phyloP scores from a whole-genome alignment of 2,113 vertebrate genomes.

The Poeciliopsis occidentalis region DNA sequence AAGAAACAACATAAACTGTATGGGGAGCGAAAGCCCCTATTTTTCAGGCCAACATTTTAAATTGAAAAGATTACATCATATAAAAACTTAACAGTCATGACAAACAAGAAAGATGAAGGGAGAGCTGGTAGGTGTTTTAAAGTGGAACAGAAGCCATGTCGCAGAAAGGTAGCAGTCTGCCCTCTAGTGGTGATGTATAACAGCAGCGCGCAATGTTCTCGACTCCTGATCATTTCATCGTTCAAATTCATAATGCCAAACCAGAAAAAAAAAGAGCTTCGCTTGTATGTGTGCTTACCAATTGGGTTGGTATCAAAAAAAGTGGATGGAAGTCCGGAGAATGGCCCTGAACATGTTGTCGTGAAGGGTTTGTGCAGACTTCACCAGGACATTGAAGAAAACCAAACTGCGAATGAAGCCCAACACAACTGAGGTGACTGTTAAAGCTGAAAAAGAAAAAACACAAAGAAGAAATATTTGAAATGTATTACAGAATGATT shows the following conservation, averaged over 20 bases:
- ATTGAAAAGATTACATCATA: not conserved
- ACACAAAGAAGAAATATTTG: not conserved
- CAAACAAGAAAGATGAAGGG: constrained; percentile 8
- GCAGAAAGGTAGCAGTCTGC: constrained; percentile 67
- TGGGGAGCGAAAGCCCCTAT: not conserved
- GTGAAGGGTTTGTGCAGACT: constrained; percentile 87
- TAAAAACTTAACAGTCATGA: not conserved
- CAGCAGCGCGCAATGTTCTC: constrained; percentile 15
- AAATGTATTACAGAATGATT: constrained; percentile 14
- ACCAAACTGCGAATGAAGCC: constrained; percentile 86
- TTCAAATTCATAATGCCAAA: not conserved
- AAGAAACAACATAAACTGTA: not conserved
- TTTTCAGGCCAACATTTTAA: not conserved
- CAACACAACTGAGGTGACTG: constrained; percentile 84
- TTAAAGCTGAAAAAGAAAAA: constrained; percentile 84
- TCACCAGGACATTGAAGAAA: constrained; percentile 88
- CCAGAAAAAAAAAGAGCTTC: not conserved
- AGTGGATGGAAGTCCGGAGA: constrained; percentile 86
- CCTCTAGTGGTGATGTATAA: constrained; percentile 70
- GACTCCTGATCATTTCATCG: not conserved
- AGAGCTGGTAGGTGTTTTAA: constrained; percentile 10
- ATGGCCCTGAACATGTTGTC: constrained; percentile 92
- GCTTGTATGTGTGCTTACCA: constrained; percentile 79
- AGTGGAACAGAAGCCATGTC: constrained; percentile 4
- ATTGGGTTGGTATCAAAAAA: constrained; percentile 95